A percentile compares a stretch with the other conserved stretches of the same genome.
Evolutionary conservation across 37 sponge, comb jelly and placozoan species (phyloP).

Genomic region (Tethya wilhelma): DNA sequence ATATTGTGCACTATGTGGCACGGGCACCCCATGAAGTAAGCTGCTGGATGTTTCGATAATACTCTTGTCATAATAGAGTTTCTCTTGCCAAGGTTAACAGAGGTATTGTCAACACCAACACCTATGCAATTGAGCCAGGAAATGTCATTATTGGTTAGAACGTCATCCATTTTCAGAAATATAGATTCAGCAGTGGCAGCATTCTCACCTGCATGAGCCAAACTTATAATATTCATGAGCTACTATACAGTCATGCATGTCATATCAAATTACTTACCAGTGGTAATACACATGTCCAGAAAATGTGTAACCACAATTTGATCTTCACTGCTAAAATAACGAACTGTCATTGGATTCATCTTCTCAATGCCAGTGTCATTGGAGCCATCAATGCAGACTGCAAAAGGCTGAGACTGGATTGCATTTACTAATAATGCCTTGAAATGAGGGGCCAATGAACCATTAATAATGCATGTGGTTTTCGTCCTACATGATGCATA

Average conservation of each 20-base stretch:
- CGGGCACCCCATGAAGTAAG: constrained; percentile 62
- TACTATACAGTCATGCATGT: no score
- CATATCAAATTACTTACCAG: constrained; percentile 39
- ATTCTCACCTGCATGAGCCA: no score
- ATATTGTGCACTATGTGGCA: constrained; percentile 61
- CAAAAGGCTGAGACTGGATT: constrained; percentile 58
- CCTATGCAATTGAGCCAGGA: constrained; percentile 62
- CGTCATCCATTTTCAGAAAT: constrained; percentile 59
- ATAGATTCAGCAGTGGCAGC: constrained; percentile 51
- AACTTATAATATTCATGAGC: no score
- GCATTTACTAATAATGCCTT: constrained; percentile 8
- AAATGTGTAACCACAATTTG: constrained; percentile 38
- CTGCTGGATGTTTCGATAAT: constrained; percentile 19
- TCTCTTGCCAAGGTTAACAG: constrained; percentile 58
- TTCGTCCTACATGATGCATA: constrained; percentile 58
- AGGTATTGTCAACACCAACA: constrained; percentile 64
- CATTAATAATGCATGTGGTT: constrained; percentile 79
- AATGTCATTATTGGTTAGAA: constrained; percentile 5
- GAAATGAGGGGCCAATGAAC: constrained; percentile 56
- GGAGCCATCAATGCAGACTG: constrained; percentile 70
- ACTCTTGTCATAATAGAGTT: constrained; percentile 54
- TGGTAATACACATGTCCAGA: constrained; percentile 65
- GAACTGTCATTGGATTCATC: constrained; percentile 77
- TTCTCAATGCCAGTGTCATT: constrained; percentile 70
- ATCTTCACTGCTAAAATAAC: constrained; percentile 14